These are phyloP conservation scores for Otis tarda DNA, from an alignment of 2,113 vertebrate genomes.

Conservation along the genomic window DNA sequence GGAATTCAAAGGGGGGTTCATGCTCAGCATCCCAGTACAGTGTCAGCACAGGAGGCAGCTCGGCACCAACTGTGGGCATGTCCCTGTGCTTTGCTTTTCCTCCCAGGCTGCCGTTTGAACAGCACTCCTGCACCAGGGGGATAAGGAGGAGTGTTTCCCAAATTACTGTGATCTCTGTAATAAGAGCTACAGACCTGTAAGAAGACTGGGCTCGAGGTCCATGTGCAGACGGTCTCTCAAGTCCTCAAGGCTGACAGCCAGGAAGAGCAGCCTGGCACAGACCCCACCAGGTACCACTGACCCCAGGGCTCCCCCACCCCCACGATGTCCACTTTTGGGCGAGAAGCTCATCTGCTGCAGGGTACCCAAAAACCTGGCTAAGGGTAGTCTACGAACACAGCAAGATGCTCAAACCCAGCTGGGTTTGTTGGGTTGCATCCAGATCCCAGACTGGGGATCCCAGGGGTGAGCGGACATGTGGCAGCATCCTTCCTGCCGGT, in stretches of 20 bases:
- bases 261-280: not conserved
- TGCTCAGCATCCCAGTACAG: too few relatives aligned
- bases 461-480: not conserved
- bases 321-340: not conserved
- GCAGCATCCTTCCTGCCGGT: not conserved
- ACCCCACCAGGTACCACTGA: fast-evolving
- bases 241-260: fast-evolving
- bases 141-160: fast-evolving
- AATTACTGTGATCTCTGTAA: not conserved
- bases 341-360: not conserved
- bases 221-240: not conserved
- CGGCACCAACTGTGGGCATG: not conserved
- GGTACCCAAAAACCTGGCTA: not conserved
- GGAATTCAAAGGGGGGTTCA: not conserved
- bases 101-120: not conserved
- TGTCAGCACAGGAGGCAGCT: not conserved
- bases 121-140: not conserved
- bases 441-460: not conserved
- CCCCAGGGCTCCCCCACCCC: fast-evolving
- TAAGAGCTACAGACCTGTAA: not conserved
- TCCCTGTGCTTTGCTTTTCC: not conserved
- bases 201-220: too few relatives aligned
- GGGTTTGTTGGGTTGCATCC: not conserved
- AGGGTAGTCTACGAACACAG: not conserved
- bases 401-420: fast-evolving